Base-by-base conservation (phyloP, 2,797 vertebrate genomes). In the Chiloscyllium punctatum region DNA sequence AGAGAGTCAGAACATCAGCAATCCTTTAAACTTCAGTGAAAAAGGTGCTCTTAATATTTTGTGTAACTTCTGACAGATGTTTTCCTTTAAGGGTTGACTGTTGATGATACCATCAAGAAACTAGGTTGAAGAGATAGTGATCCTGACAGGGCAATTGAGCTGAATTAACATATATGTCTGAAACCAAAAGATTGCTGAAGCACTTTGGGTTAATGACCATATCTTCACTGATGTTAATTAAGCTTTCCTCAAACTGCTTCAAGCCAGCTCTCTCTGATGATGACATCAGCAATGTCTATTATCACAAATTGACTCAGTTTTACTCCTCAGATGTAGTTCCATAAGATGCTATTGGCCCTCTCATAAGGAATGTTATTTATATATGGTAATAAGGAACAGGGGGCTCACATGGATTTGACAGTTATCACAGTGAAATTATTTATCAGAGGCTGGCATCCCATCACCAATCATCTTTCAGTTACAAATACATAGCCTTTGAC, bases 201-300 rank as follows among this genome's bases (percentile, higher is more conserved):
- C 71, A 77, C 71, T 48, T 53, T 95, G 94, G 48, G 71, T 77
- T 95, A 91, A 91, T 91, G 88, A 91, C 88, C 88, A 66, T 66
- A 72, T 95, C 71, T 57, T 71, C 30, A 74, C 71, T 77, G 71
- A 95, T 77, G 92, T 94, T 94, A 94, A 95, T 53, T 95, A 95
- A 95, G 48, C 48, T 74, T 48, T 72, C 48, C 42, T 95, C 94
- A 74, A 51, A 95, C 69, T 66, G 71, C 88, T 91, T 25, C 94
- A 53, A 74, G 94, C 66, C 37, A 69, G n/a, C 71, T 94, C 53
- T 71, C 91, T 94, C 62, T 33, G 15, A 53, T 74, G 48, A 95
- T 51, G 94, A 33, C 88, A 62, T 57, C 88, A 21, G 15, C 48
- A 77, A 33, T 95, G 94, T 51, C 94, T 48, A 53, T 53, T 72